Percentiles rank a stretch among this genome's conserved stretches.
phyloP scores from a whole-genome alignment of 2,888 invertebrate species.

The Leptopilina drosophilae region DNA sequence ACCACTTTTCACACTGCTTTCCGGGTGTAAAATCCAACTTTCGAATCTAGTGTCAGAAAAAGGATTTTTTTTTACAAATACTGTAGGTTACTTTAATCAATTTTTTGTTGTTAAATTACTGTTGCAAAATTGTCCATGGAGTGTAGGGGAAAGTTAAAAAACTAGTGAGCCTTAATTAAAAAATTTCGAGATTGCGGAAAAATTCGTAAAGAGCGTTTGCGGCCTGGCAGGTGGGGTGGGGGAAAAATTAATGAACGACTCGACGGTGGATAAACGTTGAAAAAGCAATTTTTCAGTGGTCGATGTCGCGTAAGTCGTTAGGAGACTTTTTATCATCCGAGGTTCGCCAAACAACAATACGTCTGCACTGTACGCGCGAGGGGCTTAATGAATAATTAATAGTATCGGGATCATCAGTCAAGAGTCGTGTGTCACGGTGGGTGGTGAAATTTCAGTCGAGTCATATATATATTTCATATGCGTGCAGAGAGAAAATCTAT shows the following conservation, averaged over 20 bases:
- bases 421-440: constrained; percentile 54
- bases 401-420: constrained; percentile 57
- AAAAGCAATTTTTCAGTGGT: constrained; percentile 10
- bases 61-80: too few relatives aligned
- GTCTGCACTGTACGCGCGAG: constrained; percentile 49
- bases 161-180: neutral
- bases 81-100: too few relatives aligned
- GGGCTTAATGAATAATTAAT: constrained; percentile 59
- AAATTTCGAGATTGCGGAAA: neutral
- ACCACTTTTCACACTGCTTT: too few relatives aligned
- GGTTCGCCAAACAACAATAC: constrained; percentile 52
- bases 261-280: neutral
- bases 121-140: too few relatives aligned
- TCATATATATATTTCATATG: constrained; percentile 50
- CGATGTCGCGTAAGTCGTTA: constrained; percentile 49
- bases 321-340: constrained; percentile 47
- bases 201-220: neutral
- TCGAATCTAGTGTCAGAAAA: too few relatives aligned
- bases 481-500: neutral
- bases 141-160: too few relatives aligned
- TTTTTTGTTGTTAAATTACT: too few relatives aligned
- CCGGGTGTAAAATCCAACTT: too few relatives aligned
- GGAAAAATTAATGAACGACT: neutral
- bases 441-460: constrained; percentile 56
- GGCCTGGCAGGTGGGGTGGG: neutral